Percentiles rank a stretch among this genome's conserved stretches.
Evolutionary conservation across 2,888 invertebrate species (phyloP).

Genomic region (Rhabditoides inermis): DNA sequence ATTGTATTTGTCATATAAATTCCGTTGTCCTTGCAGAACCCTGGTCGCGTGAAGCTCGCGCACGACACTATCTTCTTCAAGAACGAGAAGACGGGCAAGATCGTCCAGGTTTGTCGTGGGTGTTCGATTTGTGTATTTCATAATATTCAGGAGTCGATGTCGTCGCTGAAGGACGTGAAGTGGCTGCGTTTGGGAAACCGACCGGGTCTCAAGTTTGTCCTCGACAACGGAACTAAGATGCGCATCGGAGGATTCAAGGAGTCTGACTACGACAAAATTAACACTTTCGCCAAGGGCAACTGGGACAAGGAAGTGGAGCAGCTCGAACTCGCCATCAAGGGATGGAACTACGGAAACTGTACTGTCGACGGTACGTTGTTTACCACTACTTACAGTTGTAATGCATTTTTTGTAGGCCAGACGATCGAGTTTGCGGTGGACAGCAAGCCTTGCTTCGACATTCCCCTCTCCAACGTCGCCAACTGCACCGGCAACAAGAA

Average conservation of each 20-base stretch:
- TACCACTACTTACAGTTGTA: too few relatives aligned
- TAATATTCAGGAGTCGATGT: background rate
- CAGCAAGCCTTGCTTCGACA: conserved; percentile 70
- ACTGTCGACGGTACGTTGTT: conserved; percentile 71
- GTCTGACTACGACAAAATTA: conserved; percentile 78
- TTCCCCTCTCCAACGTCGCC: conserved; percentile 87
- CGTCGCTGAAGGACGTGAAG: conserved; percentile 64
- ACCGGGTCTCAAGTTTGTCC: conserved; percentile 78
- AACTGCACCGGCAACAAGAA: conserved; percentile 92
- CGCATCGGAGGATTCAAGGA: conserved; percentile 87
- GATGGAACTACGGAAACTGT: conserved; percentile 98
- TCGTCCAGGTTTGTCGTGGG: conserved; percentile 56
- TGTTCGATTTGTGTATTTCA: background rate
- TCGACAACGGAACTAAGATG: conserved; percentile 79
- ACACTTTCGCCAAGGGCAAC: conserved; percentile 74
- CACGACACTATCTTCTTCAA: conserved; percentile 84
- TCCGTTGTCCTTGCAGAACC: conserved; percentile 63
- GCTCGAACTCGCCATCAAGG: conserved; percentile 83
- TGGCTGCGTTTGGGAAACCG: conserved; percentile 84
- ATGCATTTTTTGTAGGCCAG: conserved; percentile 12
- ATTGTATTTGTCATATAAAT: conserved; percentile 1
- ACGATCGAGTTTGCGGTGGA: conserved; percentile 44
- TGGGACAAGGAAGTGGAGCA: conserved; percentile 75
- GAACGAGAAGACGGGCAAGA: conserved; percentile 89
- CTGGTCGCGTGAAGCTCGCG: conserved; percentile 82